Base-by-base conservation (phyloP, 2,797 vertebrate genomes). In the Apogon hyalosoma region DNA sequence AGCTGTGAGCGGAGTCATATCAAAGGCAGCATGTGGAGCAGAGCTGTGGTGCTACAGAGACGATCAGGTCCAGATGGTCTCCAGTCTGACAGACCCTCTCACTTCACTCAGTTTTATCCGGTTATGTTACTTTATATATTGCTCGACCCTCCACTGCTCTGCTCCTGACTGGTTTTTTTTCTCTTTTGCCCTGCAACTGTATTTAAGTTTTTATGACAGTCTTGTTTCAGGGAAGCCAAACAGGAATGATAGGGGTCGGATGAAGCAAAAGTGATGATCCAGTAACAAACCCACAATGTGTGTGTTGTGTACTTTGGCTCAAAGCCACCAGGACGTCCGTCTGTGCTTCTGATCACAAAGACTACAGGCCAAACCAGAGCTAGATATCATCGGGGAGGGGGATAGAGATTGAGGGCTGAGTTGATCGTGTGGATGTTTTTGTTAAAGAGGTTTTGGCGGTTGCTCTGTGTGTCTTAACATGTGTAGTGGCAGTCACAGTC, bases 21-120 rank as follows among this genome's bases (percentile, higher is more conserved):
- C 95, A 97, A 96, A 97, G 94, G 92, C 91, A 87, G 84, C 87
- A 90, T 90, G 95, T 94, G 94, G 92, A 95, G 96, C 93, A 92
- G 94, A 93, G 93, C 77, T 94, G 95, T 92, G 93, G 93, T 93
- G 92, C 92, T 93, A 94, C 93, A 88, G 92, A 94, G 93, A 94
- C 94, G 94, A 97, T 96, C 94, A 91, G 92, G 91, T 95, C 96
- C 96, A 97, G 96, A 97, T 97, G 96, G 79, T 68, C 66, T 77
- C 65, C 73, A 61, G 84, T 77, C 84, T 81, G 73, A 75, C 81
- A 74, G 84, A 85, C 75, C 74, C 72, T 81, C 63, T 77, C 48
- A n/a, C 75, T 69, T 79, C 57, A 55, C 68, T 66, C 51, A 65
- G 77, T 70, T 74, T 76, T 54, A 72, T 78, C 72, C 36, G 33